Evolutionary conservation across 2,797 vertebrate genomes (phyloP).

Genomic region (Falco biarmicus): DNA sequence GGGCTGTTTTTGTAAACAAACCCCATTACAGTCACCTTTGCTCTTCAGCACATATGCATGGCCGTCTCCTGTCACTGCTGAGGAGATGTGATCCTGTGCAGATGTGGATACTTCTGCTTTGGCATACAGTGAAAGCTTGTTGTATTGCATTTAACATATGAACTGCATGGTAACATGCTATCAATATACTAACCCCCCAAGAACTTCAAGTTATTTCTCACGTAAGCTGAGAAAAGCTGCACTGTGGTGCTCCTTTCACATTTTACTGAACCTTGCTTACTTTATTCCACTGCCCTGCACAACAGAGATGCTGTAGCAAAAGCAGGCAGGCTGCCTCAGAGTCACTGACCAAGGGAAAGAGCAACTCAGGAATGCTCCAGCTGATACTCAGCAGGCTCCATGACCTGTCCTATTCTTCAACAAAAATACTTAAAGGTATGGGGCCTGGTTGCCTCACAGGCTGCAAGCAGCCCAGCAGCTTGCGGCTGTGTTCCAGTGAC

Average conservation of each 20-base stretch:
- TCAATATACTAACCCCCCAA: background rate
- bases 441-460: background rate
- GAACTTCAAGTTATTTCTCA: background rate
- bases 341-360: background rate
- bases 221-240: background rate
- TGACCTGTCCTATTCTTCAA: background rate
- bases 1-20: conserved; percentile 14
- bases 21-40: background rate
- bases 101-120: background rate
- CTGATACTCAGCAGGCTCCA: background rate
- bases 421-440: background rate
- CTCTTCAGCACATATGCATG: fast-evolving
- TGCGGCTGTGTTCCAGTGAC: background rate
- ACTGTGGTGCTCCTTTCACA: background rate
- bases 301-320: background rate
- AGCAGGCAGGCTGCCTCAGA: background rate
- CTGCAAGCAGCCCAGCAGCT: background rate
- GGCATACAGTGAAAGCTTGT: fast-evolving
- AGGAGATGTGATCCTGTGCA: background rate
- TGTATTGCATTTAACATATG: background rate
- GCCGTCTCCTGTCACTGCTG: background rate
- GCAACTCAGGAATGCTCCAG: background rate
- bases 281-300: background rate
- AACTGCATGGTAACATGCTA: background rate
- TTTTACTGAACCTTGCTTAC: background rate